These are phyloP conservation scores for Malurus splendens DNA, from an alignment of 2,797 vertebrate genomes.

Conservation along the genomic window DNA sequence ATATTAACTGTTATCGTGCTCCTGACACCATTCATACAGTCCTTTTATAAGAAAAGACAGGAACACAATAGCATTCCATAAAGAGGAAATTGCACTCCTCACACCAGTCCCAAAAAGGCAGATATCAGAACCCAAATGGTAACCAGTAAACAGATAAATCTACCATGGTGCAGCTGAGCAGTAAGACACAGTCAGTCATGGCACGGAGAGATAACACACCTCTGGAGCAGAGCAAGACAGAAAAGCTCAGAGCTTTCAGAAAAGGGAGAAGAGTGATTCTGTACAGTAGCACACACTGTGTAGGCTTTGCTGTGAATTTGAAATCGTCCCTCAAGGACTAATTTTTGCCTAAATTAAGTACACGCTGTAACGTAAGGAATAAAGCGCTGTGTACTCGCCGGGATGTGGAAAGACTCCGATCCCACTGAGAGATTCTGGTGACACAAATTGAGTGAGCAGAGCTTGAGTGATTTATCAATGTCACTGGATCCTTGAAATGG, in stretches of 20 bases:
- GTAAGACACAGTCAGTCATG: conserved; percentile 31
- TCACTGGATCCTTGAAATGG: conserved; percentile 37
- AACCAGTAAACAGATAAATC: conserved; percentile 65
- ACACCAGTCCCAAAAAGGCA: conserved; percentile 16
- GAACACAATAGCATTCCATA: conserved; percentile 22
- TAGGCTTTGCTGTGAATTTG: conserved; percentile 20
- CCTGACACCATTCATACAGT: neutral
- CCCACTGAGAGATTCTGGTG: conserved; percentile 18
- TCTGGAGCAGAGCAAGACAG: conserved; percentile 16
- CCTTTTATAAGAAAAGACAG: conserved; percentile 43
- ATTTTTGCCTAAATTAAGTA: conserved; percentile 57
- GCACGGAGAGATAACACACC: conserved; percentile 23
- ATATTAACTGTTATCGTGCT: conserved; percentile 36
- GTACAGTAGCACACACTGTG: neutral
- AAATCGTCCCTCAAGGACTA: conserved; percentile 34
- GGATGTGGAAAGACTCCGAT: conserved; percentile 7
- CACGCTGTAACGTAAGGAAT: neutral
- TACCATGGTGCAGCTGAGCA: neutral
- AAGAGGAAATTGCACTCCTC: conserved; percentile 51
- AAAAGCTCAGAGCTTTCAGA: neutral
- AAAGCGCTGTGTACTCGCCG: neutral
- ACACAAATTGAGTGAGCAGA: conserved; percentile 46
- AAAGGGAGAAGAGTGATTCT: conserved; percentile 8
- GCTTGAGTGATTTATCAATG: conserved; percentile 54
- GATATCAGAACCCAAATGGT: conserved; percentile 40